Evolutionary conservation across 2,888 invertebrate species (phyloP), one percentile per base, ranked within the genome.

Genomic region (Perdita meconis): DNA sequence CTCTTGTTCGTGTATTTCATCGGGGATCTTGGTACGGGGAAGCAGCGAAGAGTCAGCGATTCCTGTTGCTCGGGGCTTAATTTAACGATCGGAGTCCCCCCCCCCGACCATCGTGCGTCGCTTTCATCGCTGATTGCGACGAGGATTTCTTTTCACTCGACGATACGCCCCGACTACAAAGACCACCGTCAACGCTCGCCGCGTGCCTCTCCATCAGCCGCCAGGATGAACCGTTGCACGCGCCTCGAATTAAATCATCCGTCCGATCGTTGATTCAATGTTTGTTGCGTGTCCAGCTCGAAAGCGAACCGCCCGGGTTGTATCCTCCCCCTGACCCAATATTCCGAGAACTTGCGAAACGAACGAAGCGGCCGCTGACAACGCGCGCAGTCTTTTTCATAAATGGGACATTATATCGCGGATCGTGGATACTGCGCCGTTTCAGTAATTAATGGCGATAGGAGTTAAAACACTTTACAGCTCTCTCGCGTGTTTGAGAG

Each of bases 91-190:
- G 50, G 40, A 12, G n/a, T n/a, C n/a, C n/a, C n/a, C n/a, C n/a
- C n/a, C n/a, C 34, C 50, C 50, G 50, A 34, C n/a, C 50, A 2
- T 13, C 24, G 22, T 3, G 13, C 36, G n/a, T 53, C n/a, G 50
- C 34, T 70, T 70, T 70, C 63, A 55, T 70, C 60, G 44, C n/a
- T 73, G 69, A 78, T 81, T 64, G 78, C 60, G 50, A 67, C 71
- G 47, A 44, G 47, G n/a, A 38, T 64, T 59, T 59, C 61, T 53
- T 77, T 61, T 72, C 67, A 51, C 16, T 30, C 61, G 60, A 69
- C 65, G 65, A 79, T 42, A 56, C 55, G 36, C 50, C 47, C 55
- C 65, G 22, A n/a, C 38, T 26, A n/a, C 30, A 51, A 59, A 51
- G 51, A 30, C 16, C 12, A 47, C 47, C 47, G 47, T 47, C 47